A percentile compares a stretch with the other conserved stretches of the same genome.
These are phyloP conservation scores for Chloroclystis v-ata DNA, from an alignment of 2,888 invertebrate genomes.

Conservation along the genomic window DNA sequence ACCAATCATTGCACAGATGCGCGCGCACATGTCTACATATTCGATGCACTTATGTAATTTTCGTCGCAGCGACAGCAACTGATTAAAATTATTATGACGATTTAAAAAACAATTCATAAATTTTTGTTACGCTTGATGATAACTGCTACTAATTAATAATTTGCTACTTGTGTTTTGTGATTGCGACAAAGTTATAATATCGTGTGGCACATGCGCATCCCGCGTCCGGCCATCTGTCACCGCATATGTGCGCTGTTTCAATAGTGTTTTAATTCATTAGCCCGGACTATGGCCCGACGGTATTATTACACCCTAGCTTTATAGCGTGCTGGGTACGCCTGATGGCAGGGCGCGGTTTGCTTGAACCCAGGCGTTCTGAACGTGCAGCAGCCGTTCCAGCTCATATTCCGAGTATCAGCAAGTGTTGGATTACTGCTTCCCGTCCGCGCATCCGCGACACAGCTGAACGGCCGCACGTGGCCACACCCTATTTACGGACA, in stretches of 20 bases:
- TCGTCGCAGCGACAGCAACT: slow-evolving; percentile 26
- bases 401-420: slow-evolving; percentile 53
- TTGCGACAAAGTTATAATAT: slow-evolving; percentile 61
- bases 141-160: slow-evolving; percentile 38
- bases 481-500: slow-evolving; percentile 77
- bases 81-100: slow-evolving; percentile 26
- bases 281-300: slow-evolving; percentile 54
- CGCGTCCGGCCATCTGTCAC: slow-evolving; percentile 74
- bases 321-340: slow-evolving; percentile 9
- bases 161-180: slow-evolving; percentile 49
- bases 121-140: slow-evolving; percentile 31
- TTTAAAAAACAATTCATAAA: slow-evolving; percentile 17
- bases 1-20: slow-evolving; percentile 65
- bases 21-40: slow-evolving; percentile 55
- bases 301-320: slow-evolving; percentile 50
- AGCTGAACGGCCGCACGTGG: slow-evolving; percentile 77
- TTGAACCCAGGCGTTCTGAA: not conserved
- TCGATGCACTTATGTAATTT: slow-evolving; percentile 28
- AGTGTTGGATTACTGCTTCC: slow-evolving; percentile 75
- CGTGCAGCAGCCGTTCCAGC: slow-evolving; percentile 44
- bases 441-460: slow-evolving; percentile 74
- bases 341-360: not conserved
- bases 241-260: slow-evolving; percentile 67
- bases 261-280: slow-evolving; percentile 74
- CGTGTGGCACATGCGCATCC: slow-evolving; percentile 63